phyloP scores from a whole-genome alignment of 2,113 vertebrate genomes.

The Rousettus leschenaultii region DNA sequence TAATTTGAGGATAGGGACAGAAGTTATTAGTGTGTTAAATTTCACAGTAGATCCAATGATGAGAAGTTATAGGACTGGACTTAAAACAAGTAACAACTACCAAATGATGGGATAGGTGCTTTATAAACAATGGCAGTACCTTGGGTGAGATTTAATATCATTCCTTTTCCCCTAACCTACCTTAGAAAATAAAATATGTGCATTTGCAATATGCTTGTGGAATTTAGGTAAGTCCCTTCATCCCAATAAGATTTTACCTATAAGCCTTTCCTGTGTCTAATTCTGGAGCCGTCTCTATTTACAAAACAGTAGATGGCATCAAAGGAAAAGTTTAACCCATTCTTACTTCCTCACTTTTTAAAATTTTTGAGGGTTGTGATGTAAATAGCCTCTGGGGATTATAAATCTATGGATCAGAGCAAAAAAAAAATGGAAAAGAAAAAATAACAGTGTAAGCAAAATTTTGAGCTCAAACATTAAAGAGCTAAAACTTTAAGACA shows the following conservation, averaged over 20 bases:
- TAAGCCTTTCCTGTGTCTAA: background rate
- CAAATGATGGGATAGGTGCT: background rate
- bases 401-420: background rate
- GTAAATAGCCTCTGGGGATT: background rate
- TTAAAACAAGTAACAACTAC: background rate
- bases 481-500: background rate
- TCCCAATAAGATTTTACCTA: background rate
- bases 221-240: background rate
- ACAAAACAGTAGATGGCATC: background rate
- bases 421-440: background rate
- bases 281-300: background rate
- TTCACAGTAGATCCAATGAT: background rate
- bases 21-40: background rate
- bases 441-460: background rate
- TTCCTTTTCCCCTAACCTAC: background rate
- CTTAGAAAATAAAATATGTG: background rate
- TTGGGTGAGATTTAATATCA: background rate
- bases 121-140: background rate
- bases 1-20: background rate
- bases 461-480: constrained; percentile 28
- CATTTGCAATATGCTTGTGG: background rate
- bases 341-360: background rate
- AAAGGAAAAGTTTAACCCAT: background rate
- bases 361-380: background rate
- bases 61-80: background rate